Base-by-base conservation (phyloP, 64 coral and sea anemone genomes). In the Pocillopora verrucosa region DNA sequence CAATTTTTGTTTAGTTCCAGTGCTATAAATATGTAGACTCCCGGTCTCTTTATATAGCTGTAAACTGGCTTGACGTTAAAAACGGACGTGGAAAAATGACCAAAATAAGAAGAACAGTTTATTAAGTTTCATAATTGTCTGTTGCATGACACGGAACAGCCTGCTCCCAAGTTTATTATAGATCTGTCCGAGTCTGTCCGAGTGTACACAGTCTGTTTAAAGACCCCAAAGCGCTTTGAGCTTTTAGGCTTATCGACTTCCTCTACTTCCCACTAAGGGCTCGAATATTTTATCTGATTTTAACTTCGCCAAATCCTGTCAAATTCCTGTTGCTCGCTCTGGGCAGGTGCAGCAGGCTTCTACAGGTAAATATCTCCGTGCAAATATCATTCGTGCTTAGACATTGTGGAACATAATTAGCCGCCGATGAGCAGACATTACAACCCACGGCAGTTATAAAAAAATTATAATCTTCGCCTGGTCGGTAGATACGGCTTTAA, bases 401-500 rank as follows among this genome's bases (percentile, higher is more conserved):
- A n/a, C 67, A n/a, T 79, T 79, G 41, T 60, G 59, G 59, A 30
- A 60, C 56, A 59, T 24, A 24, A 20, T 83, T 20, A 63, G 19
- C 56, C 41, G 75, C 60, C 72, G 56, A 60, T 58, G 38, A 70
- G 9, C 36, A 72, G 63, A 72, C 22, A 65, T 35, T 22, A 57
- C 64, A 17, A 85, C 5, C 36, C 37, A 72, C 41, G 41, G 64
- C 38, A 41, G 82, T 72, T 70, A 22, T 56, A 85, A 70, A 85
- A 22, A 37, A 26, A 56, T 22, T 63, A 1, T 56, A 85, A 68
- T 56, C 61, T 13, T 17, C 65, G 36, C 41, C 36, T 65, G 16
- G 17, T 19, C 63, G 16, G 82, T 72, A 72, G 82, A 85, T 72
- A 85, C 65, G 65, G 72, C 65, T 41, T 85, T 85, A 65, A 63